Evolutionary conservation across 1,140 invertebrate species (phyloP), one percentile per base, ranked within the genome.

Genomic region (Amphibalanus amphitrite): DNA sequence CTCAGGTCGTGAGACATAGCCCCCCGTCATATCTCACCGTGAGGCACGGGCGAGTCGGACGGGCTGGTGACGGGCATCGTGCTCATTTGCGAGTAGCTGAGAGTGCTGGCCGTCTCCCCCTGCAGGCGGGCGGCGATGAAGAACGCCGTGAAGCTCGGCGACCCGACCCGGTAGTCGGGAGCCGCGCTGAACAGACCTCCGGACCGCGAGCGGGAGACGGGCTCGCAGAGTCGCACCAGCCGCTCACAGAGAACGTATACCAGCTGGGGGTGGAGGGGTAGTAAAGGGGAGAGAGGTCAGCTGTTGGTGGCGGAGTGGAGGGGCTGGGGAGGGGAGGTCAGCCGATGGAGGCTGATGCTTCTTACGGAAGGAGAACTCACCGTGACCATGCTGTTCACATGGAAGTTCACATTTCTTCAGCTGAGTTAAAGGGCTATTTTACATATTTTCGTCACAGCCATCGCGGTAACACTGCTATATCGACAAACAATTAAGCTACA

Each of bases 241-340:
- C 89, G 83, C 77, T 92, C 89, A 77, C 90, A 91, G 69, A 90
- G 82, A 40, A 84, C 82, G 78, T 89, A 90, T 25, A 92, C 78
- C 70, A 91, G 85, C 89, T 91, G 79, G 28, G 80, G 83, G 73
- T 71, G 69, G 73, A n/a, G 33, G 33, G 33, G 33, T 38, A 15
- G n/a, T n/a, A n/a, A n/a, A n/a, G n/a, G n/a, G n/a, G n/a, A n/a
- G n/a, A n/a, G n/a, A n/a, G n/a, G n/a, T n/a, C n/a, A n/a, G n/a
- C n/a, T n/a, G n/a, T n/a, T n/a, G n/a, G n/a, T n/a, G n/a, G n/a
- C n/a, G n/a, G n/a, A n/a, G n/a, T n/a, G n/a, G n/a, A n/a, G n/a
- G n/a, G n/a, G n/a, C n/a, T n/a, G n/a, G n/a, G n/a, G n/a, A n/a
- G n/a, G n/a, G n/a, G n/a, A n/a, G n/a, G n/a, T n/a, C n/a, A n/a